Conservation (phyloP, 2,888 invertebrate species). For the Troides oblongomaculatus region DNA sequence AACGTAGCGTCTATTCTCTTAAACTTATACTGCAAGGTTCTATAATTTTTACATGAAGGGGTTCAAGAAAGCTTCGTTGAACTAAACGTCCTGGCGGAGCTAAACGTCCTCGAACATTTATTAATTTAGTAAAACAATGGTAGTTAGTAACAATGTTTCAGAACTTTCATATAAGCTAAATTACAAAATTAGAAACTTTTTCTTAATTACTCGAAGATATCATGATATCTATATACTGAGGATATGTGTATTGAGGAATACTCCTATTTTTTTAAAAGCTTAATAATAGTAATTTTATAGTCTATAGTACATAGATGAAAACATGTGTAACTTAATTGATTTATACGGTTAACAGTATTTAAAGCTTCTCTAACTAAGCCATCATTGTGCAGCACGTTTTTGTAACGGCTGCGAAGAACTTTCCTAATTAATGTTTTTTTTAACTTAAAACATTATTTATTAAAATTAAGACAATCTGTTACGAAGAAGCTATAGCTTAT, state of each 20-base stretch:
- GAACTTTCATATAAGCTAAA: conserved; percentile 1
- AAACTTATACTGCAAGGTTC: conserved; percentile 11
- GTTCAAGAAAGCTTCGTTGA: conserved; percentile 27
- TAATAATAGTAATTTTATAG: neutral
- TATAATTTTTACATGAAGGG: conserved; percentile 22
- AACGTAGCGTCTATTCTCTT: conserved; percentile 10
- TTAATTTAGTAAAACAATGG: conserved; percentile 26
- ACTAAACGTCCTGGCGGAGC: conserved; percentile 16
- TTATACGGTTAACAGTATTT: conserved; percentile 36
- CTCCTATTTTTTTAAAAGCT: neutral
- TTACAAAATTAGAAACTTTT: neutral
- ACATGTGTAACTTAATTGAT: conserved; percentile 2
- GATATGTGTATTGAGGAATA: neutral
- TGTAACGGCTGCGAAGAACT: conserved; percentile 63
- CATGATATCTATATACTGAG: neutral
- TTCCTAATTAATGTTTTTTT: neutral
- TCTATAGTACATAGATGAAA: neutral
- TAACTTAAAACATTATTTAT: conserved; percentile 55
- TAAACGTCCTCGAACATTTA: conserved; percentile 21
- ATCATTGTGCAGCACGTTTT: conserved; percentile 77
- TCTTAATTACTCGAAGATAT: conserved; percentile 1
- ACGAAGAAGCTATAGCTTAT: conserved; percentile 46
- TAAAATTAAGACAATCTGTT: conserved; percentile 61
- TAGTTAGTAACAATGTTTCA: conserved; percentile 9
- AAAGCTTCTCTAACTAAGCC: conserved; percentile 70